Evolutionary conservation across 2,113 vertebrate species (phyloP).

Genomic region (Tiliqua scincoides): DNA sequence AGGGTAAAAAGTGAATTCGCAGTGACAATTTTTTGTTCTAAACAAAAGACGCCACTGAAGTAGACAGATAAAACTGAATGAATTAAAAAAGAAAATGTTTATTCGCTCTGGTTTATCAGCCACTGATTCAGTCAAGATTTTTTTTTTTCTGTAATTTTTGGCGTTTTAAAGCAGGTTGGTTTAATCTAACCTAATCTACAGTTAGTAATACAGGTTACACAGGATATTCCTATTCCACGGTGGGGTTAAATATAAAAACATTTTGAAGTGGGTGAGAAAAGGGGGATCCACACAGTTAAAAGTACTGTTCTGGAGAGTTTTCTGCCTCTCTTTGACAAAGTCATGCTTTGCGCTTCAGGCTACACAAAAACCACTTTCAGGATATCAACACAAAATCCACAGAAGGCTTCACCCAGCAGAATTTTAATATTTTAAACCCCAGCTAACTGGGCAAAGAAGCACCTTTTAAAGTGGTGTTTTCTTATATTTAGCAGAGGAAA

Average conservation of each 20-base stretch:
- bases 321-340: constrained; percentile 24
- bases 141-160: background rate
- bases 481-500: no score
- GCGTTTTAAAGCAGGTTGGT: constrained; percentile 23
- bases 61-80: constrained; percentile 36
- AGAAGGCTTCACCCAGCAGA: background rate
- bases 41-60: constrained; percentile 50
- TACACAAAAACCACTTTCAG: constrained; percentile 11
- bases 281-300: background rate
- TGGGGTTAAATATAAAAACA: constrained; percentile 51
- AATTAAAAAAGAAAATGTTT: constrained; percentile 41
- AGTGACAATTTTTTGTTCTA: constrained; percentile 50
- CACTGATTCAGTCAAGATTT: background rate
- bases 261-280: constrained; percentile 17
- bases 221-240: constrained; percentile 44
- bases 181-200: constrained; percentile 56
- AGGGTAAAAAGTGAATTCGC: constrained; percentile 43
- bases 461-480: no score
- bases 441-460: no score
- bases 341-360: constrained; percentile 14
- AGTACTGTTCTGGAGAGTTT: constrained; percentile 24
- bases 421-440: background rate
- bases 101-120: background rate
- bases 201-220: constrained; percentile 38
- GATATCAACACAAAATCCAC: background rate